phyloP scores from a whole-genome alignment of 2,797 vertebrate species.

The Neosilurus mollespiculum region DNA sequence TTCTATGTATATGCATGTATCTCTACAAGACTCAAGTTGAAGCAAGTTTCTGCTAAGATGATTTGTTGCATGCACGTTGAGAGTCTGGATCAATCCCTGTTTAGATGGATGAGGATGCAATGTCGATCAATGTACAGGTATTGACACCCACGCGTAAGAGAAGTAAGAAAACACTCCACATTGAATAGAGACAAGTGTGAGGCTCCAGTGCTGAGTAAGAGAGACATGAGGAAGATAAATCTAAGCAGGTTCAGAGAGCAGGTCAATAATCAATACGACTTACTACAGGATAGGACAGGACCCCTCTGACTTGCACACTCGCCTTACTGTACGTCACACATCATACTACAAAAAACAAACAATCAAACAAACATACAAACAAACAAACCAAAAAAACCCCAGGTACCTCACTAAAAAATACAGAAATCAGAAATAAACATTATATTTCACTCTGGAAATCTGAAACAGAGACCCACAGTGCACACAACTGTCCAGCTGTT shows the following conservation, averaged over 20 bases:
- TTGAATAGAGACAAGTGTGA: constrained; percentile 51
- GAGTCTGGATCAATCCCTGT: constrained; percentile 69
- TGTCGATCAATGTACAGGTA: constrained; percentile 75
- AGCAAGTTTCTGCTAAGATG: not conserved
- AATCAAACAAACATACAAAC: too few relatives aligned
- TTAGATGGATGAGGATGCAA: constrained; percentile 69
- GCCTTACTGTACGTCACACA: constrained; percentile 49
- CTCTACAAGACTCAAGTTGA: not conserved
- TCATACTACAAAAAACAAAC: not conserved
- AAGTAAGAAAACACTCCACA: constrained; percentile 50
- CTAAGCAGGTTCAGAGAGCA: constrained; percentile 68
- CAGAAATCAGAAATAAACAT: not conserved
- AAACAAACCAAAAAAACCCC: too few relatives aligned
- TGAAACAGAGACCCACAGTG: not conserved
- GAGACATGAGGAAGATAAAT: constrained; percentile 62
- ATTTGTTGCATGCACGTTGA: constrained; percentile 53
- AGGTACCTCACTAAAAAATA: not conserved
- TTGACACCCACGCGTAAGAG: constrained; percentile 68
- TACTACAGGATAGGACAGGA: constrained; percentile 63
- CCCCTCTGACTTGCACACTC: constrained; percentile 69
- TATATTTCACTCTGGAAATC: too few relatives aligned
- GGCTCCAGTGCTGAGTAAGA: constrained; percentile 73
- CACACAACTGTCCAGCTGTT: not conserved
- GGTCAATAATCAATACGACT: constrained; percentile 76
- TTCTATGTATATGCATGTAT: not conserved